These are phyloP conservation scores for Heliconius erato DNA, from an alignment of 2,888 invertebrate species.

Conservation along the genomic window DNA sequence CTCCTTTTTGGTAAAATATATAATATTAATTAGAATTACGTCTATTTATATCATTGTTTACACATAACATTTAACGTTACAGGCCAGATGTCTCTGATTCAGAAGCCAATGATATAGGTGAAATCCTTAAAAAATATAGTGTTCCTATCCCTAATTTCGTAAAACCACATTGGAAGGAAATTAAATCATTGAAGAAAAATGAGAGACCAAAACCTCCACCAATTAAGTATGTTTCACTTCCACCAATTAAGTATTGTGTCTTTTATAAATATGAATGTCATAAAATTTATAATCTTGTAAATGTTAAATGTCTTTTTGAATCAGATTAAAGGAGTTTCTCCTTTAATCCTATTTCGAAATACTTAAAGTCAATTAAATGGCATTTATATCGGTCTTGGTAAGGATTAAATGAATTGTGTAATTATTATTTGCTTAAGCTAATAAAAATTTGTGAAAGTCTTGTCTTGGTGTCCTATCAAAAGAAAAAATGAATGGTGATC, in stretches of 20 bases:
- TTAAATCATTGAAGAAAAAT: conserved; percentile 74
- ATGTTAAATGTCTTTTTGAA: too few species aligned
- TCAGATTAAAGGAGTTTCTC: too few species aligned
- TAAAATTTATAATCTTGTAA: not conserved
- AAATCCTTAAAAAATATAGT: conserved; percentile 62
- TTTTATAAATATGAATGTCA: not conserved
- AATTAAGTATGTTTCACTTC: conserved; percentile 62
- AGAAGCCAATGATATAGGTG: conserved; percentile 59
- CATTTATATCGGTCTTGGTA: too few species aligned
- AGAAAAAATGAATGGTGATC: too few species aligned
- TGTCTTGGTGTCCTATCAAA: too few species aligned
- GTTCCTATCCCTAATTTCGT: conserved; percentile 68
- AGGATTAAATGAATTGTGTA: too few species aligned
- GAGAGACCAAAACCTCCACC: conserved; percentile 71
- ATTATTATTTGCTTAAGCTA: too few species aligned
- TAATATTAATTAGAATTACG: not conserved
- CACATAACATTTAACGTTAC: conserved; percentile 37
- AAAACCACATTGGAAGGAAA: conserved; percentile 74
- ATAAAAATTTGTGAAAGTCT: too few species aligned
- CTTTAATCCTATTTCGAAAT: too few species aligned
- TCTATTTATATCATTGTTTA: not conserved
- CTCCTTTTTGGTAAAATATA: conserved; percentile 67
- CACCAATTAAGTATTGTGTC: not conserved
- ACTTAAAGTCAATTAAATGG: too few species aligned
- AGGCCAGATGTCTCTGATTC: conserved; percentile 70